These are phyloP conservation scores for Hydractinia echinata DNA, from an alignment of 30 jellyfish, hydroid and myxozoan genomes.

Conservation along the genomic window DNA sequence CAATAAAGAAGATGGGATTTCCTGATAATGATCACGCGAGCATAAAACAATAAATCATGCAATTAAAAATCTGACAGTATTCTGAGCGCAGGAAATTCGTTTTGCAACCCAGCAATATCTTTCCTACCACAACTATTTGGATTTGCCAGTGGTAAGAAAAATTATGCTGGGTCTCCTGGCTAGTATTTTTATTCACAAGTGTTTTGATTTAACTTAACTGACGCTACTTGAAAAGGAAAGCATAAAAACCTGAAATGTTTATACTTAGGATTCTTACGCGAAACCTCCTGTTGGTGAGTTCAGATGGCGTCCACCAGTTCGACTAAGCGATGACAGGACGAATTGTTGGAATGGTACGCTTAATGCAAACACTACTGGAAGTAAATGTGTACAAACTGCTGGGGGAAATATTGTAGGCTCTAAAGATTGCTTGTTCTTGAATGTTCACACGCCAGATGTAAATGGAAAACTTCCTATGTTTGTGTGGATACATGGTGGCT, in stretches of 20 bases:
- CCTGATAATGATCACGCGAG: no score
- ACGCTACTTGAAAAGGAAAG: no score
- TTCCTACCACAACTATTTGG: no score
- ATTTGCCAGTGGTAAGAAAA: no score
- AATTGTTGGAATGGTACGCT: conserved; percentile 56
- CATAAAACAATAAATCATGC: no score
- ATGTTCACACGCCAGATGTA: conserved; percentile 60
- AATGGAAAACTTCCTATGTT: conserved; percentile 55
- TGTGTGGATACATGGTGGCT: conserved; percentile 82
- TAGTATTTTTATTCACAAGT: no score
- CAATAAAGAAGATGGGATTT: no score
- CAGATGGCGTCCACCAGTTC: conserved; percentile 69
- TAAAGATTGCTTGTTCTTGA: conserved; percentile 61
- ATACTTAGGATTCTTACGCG: conserved; percentile 76
- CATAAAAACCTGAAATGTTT: conserved; percentile 17
- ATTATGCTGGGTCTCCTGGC: no score
- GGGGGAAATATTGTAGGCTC: conserved; percentile 34
- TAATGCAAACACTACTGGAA: conserved; percentile 37
- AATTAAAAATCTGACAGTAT: no score
- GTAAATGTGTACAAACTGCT: conserved; percentile 22
- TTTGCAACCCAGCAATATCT: no score
- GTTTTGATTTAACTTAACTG: no score
- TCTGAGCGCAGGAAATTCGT: no score
- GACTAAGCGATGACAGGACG: conserved; percentile 6
- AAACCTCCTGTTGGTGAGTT: conserved; percentile 55